Evolutionary conservation across 2,113 vertebrate species (phyloP).

Genomic region (Odocoileus hemionus): DNA sequence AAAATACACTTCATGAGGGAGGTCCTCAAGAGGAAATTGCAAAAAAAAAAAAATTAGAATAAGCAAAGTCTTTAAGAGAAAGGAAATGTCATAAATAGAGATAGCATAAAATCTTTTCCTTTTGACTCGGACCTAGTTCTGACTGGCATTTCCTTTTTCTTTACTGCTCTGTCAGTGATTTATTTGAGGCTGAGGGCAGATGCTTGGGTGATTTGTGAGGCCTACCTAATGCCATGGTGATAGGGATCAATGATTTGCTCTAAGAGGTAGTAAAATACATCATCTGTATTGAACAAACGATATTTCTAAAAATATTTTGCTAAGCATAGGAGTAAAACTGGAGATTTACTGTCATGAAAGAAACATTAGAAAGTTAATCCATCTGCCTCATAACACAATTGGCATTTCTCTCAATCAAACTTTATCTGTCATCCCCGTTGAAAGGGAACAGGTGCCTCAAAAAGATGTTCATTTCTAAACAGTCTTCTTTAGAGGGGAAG

Average conservation of each 20-base stretch:
- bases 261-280: slow-evolving; percentile 69
- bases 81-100: slow-evolving; percentile 47
- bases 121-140: not conserved
- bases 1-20: slow-evolving; percentile 46
- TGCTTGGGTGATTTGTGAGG: slow-evolving; percentile 56
- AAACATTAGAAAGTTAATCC: slow-evolving; percentile 65
- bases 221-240: slow-evolving; percentile 36
- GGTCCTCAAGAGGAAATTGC: slow-evolving; percentile 28
- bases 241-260: slow-evolving; percentile 64
- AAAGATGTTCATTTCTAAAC: slow-evolving; percentile 47
- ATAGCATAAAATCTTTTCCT: slow-evolving; percentile 22
- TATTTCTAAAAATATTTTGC: slow-evolving; percentile 71
- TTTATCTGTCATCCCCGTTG: slow-evolving; percentile 46
- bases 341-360: slow-evolving; percentile 56
- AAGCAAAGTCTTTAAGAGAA: slow-evolving; percentile 34
- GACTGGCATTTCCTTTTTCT: slow-evolving; percentile 43
- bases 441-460: slow-evolving; percentile 49
- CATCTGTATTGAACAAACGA: slow-evolving; percentile 53
- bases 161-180: slow-evolving; percentile 53
- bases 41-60: slow-evolving; percentile 41
- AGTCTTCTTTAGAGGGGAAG: slow-evolving; percentile 5
- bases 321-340: slow-evolving; percentile 58
- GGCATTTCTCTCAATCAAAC: slow-evolving; percentile 56
- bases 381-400: slow-evolving; percentile 38
- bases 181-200: slow-evolving; percentile 45